Evolutionary conservation across 2,888 invertebrate species (phyloP).

Genomic region (Archips xylosteana): DNA sequence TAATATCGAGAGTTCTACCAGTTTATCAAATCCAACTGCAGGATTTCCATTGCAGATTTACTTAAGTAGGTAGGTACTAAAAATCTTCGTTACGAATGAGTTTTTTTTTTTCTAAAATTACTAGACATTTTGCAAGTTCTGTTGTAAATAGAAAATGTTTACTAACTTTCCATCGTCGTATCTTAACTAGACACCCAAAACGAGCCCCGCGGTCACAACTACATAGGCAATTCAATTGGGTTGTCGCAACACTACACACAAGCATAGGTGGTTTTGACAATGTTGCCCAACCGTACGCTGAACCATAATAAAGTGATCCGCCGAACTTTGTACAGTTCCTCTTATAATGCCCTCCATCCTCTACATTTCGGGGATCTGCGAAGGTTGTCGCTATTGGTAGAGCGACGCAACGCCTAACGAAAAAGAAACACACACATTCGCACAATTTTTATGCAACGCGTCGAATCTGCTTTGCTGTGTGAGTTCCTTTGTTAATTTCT

Average conservation of each 20-base stretch:
- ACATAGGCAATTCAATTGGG: conserved; percentile 48
- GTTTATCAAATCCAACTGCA: too few relatives aligned
- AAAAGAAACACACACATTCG: conserved; percentile 40
- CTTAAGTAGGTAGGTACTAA: too few relatives aligned
- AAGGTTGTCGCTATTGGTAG: conserved; percentile 17
- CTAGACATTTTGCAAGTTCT: background rate
- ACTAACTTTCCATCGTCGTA: conserved; percentile 45
- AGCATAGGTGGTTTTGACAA: conserved; percentile 47
- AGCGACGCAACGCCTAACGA: conserved; percentile 29
- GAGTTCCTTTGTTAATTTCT: conserved; percentile 45
- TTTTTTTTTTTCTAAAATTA: background rate
- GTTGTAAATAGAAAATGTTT: conserved; percentile 21
- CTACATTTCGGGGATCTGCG: conserved; percentile 15
- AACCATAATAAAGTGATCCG: conserved; percentile 46
- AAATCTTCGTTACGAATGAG: background rate
- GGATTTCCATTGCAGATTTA: too few relatives aligned
- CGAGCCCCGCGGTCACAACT: conserved; percentile 51
- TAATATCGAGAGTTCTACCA: too few relatives aligned
- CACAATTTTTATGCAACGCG: conserved; percentile 41
- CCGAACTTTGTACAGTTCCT: conserved; percentile 35
- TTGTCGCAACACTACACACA: conserved; percentile 46
- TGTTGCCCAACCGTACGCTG: conserved; percentile 45
- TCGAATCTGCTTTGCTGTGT: conserved; percentile 33
- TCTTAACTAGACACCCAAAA: conserved; percentile 47
- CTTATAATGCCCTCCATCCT: conserved; percentile 11